Evolutionary conservation across 2,888 invertebrate genomes (phyloP), one percentile per base, ranked within the genome.

Genomic region (Seladonia tumulorum): DNA sequence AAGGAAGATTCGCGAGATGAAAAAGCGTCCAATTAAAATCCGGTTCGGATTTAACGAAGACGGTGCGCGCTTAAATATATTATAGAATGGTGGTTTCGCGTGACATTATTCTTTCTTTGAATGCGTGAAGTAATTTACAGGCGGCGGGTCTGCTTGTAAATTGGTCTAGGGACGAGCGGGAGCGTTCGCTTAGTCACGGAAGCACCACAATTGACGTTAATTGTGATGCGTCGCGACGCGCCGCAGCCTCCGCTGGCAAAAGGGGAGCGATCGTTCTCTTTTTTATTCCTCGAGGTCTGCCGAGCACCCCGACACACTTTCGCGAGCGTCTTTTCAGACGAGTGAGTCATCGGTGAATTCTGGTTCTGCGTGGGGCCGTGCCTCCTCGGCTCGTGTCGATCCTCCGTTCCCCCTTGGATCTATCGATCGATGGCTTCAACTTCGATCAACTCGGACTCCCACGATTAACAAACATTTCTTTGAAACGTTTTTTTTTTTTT

Each of bases 151-250:
- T 18, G 68, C 39, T 68, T 42, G 68, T 68, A 68, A 68, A 68
- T 39, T 68, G 39, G 68, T 68, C 42, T 39, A n/a, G 68, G 35
- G 68, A 42, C 5, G 68, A 68, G 35, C 68, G 68, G 35, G 39
- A 29, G 35, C 63, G 66, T 68, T 68, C 68, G 68, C 35, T 68
- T 68, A 42, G 42, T 22, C 68, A 42, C 68, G 68, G 68, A 68
- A 25, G n/a, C 71, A 25, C 29, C 81, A 87, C 90, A 90, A 91
- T 91, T 91, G 89, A 85, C 87, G 88, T 89, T 92, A 91, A 92
- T 92, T 91, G 88, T 88, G 81, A 85, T 73, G 86, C 76, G 83
- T 82, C 86, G 81, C 83, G 85, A 66, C 77, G 80, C 63, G 73
- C 39, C 35, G 76, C 72, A 42, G 63, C 45, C 71, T 63, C 14